These are phyloP conservation scores for Lacerta bilineata DNA, from an alignment of 2,797 vertebrate genomes.

Conservation along the genomic window DNA sequence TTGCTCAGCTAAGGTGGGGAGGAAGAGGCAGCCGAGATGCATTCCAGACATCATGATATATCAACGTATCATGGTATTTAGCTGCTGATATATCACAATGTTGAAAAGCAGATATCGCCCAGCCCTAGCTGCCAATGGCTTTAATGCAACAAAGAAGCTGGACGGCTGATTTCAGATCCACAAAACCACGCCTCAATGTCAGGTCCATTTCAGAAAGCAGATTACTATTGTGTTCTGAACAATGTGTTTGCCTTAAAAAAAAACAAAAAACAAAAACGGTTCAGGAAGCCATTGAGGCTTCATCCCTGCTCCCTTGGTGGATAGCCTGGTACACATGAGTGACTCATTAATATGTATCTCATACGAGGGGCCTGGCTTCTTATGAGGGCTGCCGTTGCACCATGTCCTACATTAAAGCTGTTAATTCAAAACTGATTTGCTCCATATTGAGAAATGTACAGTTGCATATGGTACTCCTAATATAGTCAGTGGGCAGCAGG, in stretches of 20 bases:
- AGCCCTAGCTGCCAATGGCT: not conserved
- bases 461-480: constrained; percentile 26
- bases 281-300: not conserved
- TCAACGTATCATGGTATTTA: too few species aligned
- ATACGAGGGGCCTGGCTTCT: constrained; percentile 31
- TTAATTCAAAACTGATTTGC: constrained; percentile 43
- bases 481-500: constrained; percentile 18
- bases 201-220: constrained; percentile 32
- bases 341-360: constrained; percentile 16
- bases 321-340: not conserved
- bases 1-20: too few species aligned
- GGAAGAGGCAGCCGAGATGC: too few species aligned
- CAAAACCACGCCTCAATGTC: constrained; percentile 22
- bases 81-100: too few species aligned
- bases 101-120: too few species aligned
- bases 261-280: too few species aligned
- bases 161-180: not conserved
- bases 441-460: constrained; percentile 50
- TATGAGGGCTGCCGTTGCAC: constrained; percentile 5
- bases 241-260: not conserved
- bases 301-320: not conserved
- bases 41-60: too few species aligned
- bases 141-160: not conserved
- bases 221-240: constrained; percentile 21
- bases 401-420: constrained; percentile 23